These are phyloP conservation scores for Phyllotreta striolata DNA, from an alignment of 2,888 invertebrate species.

Conservation along the genomic window DNA sequence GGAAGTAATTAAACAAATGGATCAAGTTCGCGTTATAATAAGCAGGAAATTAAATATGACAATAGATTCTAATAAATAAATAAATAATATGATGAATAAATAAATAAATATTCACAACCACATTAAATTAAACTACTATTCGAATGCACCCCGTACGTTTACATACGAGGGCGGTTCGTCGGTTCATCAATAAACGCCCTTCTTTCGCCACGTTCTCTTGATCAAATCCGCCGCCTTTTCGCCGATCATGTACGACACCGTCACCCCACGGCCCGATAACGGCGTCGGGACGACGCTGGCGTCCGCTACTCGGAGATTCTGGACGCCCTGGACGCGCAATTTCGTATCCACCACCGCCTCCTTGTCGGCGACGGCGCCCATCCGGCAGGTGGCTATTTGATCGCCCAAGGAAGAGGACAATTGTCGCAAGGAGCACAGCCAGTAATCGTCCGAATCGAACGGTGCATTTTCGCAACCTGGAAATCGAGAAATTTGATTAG, in stretches of 20 bases:
- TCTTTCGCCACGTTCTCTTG: conserved; percentile 62
- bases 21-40: conserved; percentile 18
- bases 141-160: neutral
- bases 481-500: too few species aligned
- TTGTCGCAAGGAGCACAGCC: conserved; percentile 64
- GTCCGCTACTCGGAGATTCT: conserved; percentile 71
- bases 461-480: conserved; percentile 42
- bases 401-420: conserved; percentile 50
- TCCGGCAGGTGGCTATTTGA: conserved; percentile 69
- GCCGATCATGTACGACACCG: conserved; percentile 75
- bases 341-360: conserved; percentile 61
- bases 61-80: neutral
- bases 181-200: neutral
- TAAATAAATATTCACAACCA: too few species aligned
- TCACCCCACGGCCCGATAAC: conserved; percentile 72
- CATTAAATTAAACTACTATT: neutral
- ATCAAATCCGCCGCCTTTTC: conserved; percentile 75
- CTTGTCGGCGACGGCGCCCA: conserved; percentile 64
- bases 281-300: conserved; percentile 74
- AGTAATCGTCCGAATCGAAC: conserved; percentile 63
- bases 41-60: neutral
- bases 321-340: conserved; percentile 66
- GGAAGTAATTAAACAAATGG: conserved; percentile 22
- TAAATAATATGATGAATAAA: too few species aligned
- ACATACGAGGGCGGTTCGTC: neutral